Conservation (phyloP, 2,888 invertebrate species). For the Cryptus viduatorius region DNA sequence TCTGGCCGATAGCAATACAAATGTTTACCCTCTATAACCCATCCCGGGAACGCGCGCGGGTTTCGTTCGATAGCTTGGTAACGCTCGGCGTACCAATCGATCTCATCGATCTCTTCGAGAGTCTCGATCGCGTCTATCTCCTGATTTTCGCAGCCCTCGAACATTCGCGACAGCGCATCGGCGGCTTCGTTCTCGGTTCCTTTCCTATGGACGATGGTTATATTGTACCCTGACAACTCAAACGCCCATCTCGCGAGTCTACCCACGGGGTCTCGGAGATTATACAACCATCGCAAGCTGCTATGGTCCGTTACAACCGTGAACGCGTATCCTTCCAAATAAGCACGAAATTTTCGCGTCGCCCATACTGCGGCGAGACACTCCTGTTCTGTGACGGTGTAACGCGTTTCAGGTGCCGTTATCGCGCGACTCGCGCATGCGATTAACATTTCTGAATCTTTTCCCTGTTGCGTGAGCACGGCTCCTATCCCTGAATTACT, state of each 20-base stretch:
- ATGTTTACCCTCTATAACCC: not conserved
- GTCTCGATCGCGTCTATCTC: not conserved
- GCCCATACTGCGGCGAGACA: too few relatives aligned
- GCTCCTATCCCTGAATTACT: too few relatives aligned
- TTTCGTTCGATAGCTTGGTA: constrained; percentile 1
- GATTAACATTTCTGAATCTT: too few relatives aligned
- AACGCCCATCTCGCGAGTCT: constrained; percentile 9
- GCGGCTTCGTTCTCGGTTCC: not conserved
- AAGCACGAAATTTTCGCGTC: too few relatives aligned
- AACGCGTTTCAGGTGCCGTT: too few relatives aligned
- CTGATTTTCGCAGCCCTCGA: not conserved
- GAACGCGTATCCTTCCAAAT: too few relatives aligned
- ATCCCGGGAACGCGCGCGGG: constrained; percentile 18
- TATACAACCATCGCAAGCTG: too few relatives aligned
- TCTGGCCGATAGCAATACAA: constrained; percentile 46
- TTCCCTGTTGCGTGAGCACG: too few relatives aligned
- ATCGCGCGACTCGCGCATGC: not conserved
- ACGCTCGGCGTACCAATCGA: constrained; percentile 50
- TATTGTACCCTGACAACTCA: not conserved
- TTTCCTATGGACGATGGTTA: too few relatives aligned
- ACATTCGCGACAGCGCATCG: constrained; percentile 16
- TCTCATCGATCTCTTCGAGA: not conserved
- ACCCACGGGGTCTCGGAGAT: too few relatives aligned
- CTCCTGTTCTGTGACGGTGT: too few relatives aligned
- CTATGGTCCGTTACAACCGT: too few relatives aligned